Base-by-base conservation (phyloP, 2,113 vertebrate genomes). In the Solea solea region DNA sequence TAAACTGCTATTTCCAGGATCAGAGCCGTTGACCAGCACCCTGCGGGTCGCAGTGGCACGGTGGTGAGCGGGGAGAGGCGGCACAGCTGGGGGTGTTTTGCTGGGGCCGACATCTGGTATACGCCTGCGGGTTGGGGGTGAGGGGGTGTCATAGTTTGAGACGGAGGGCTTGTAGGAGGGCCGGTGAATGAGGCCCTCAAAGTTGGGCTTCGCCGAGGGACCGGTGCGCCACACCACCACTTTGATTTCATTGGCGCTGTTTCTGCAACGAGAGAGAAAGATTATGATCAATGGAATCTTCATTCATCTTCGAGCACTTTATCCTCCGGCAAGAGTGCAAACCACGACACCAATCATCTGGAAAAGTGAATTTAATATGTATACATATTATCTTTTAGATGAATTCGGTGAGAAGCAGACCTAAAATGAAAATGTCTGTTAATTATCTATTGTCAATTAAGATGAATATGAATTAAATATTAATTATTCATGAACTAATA, bases 181-280 rank as follows among this genome's bases (percentile, higher is more conserved):
- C 0, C 94, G 88, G 74, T 96, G 95, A 83, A 95, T 87, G 73
- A 95, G 92, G 2, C 94, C 95, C 0, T 97, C 96, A 0, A 91
- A 95, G 21, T 78, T 93, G 0, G 95, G 87, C 72, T 96, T 97
- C 10, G 94, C 92, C 55, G 95, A 95, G 0, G 95, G 95, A 27
- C 95, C 95, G 0, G 96, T 94, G 16, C 96, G 94, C 96, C 96
- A 97, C 53, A 97, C 96, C 11, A 96, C 94, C 5, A 98, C 90
- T 4, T 93, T 95, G 92, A 98, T 98, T 87, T 98, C 95, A 2
- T 88, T 91, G 27, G 91, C 90, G 7, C 96, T 97, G 90, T 95
- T 97, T 91, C 97, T 98, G 74, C 0, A 73, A 68, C 40, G 50
- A 71, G 44, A 54, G 21, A 73, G 10, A 75, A 16, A 69, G 25